phyloP scores from a whole-genome alignment of 92 coral and sea anemone genomes.

The Phymanthus crucifer region DNA sequence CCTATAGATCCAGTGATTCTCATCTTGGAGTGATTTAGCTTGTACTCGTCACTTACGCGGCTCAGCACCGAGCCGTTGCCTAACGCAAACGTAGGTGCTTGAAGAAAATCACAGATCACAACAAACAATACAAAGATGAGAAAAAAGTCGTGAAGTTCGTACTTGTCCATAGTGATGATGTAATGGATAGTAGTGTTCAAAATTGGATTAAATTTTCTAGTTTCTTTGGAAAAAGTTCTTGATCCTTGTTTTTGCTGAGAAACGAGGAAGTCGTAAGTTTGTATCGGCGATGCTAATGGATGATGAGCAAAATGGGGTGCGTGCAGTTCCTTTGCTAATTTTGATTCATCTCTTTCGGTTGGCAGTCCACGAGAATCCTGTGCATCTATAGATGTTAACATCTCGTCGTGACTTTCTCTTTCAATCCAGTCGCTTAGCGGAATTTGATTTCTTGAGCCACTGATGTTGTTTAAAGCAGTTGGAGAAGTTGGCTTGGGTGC shows the following conservation, averaged over 20 bases:
- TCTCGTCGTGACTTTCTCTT: background rate
- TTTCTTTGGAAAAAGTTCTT: background rate
- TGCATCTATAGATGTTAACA: background rate
- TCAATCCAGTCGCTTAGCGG: background rate
- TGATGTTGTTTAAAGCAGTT: background rate
- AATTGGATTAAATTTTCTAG: slow-evolving; percentile 3
- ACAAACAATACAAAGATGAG: slow-evolving; percentile 53
- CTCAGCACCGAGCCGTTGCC: slow-evolving; percentile 68
- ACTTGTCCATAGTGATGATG: slow-evolving; percentile 43
- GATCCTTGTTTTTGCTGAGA: background rate
- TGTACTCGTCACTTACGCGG: slow-evolving; percentile 53
- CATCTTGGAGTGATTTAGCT: slow-evolving; percentile 46
- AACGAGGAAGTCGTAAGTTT: background rate
- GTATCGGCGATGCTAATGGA: background rate
- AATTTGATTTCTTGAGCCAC: background rate
- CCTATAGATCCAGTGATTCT: too few relatives aligned
- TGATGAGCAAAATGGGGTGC: background rate
- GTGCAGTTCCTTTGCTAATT: background rate
- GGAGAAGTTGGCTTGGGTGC: background rate
- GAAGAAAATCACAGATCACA: slow-evolving; percentile 62
- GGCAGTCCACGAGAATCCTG: background rate
- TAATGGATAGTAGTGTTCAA: slow-evolving; percentile 36
- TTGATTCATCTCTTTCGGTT: background rate
- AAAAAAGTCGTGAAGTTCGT: slow-evolving; percentile 48
- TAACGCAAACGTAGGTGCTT: slow-evolving; percentile 62